phyloP scores from a whole-genome alignment of 64 coral and sea anemone species.

The Montipora efflorescens region DNA sequence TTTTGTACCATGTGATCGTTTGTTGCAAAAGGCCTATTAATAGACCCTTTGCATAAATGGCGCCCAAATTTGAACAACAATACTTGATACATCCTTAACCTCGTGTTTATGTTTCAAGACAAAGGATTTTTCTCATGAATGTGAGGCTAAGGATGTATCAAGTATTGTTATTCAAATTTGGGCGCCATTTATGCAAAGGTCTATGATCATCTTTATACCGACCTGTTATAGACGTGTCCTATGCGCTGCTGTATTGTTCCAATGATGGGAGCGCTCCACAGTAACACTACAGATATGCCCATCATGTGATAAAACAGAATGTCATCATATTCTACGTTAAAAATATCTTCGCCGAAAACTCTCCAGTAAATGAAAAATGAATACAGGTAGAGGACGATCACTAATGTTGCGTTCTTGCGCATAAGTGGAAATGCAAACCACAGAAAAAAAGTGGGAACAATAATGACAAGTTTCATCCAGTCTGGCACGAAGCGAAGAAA shows the following conservation, averaged over 20 bases:
- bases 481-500: conserved; percentile 55
- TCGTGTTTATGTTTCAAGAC: too few species aligned
- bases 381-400: conserved; percentile 58
- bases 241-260: conserved; percentile 73
- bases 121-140: too few species aligned
- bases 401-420: conserved; percentile 59
- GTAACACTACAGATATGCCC: conserved; percentile 26
- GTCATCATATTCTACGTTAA: conserved; percentile 17
- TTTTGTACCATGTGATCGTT: too few species aligned
- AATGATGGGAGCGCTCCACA: conserved; percentile 54
- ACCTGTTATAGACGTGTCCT: conserved; percentile 77
- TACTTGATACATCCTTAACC: too few species aligned
- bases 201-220: background rate
- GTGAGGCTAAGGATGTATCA: too few species aligned
- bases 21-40: too few species aligned
- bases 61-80: too few species aligned
- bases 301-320: conserved; percentile 25
- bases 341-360: conserved; percentile 49
- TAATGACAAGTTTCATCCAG: conserved; percentile 75
- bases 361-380: conserved; percentile 72
- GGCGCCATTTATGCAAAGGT: too few species aligned
- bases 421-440: conserved; percentile 71
- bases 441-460: conserved; percentile 54
- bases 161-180: too few species aligned
- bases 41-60: too few species aligned